Evolutionary conservation across 2,888 invertebrate species (phyloP), one percentile per base, ranked within the genome.

Genomic region (Catonia carolina): DNA sequence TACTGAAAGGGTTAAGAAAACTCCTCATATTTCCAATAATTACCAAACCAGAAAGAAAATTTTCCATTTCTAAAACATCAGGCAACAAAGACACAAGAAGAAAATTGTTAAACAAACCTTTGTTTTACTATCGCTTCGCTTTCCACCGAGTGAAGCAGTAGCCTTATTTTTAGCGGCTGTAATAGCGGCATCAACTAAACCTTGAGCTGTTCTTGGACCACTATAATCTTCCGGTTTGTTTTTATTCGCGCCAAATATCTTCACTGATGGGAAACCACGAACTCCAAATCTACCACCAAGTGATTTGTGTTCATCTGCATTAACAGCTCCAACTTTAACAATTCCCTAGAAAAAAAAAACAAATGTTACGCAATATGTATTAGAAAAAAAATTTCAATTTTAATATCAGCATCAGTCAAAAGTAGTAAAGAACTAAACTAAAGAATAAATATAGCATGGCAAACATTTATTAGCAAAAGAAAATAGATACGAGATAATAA

Each of bases 261-360:
- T 99, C 61, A 99, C 85, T 0, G 97, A 94, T 2, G 99, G 99
- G 72, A 96, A 99, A 50, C 98, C 96, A 64, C 80, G 76, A 33
- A 99, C 86, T 39, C 84, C 85, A 75, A 83, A 98, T 67, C 85
- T 83, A 1, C 82, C 79, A 31, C 85, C 86, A 1, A 97, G 73
- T 4, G 86, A 82, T 68, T 88, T 85, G 69, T 97, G 87, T 49
- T 89, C 83, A 70, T 97, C 95, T 39, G 90, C 91, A 76, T 99
- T 86, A 0, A 99, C 84, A 5, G 92, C 92, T 49, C 95, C 99
- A 4, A 99, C 88, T 80, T 94, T 96, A 0, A 88, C 86, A 12
- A 96, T 78, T 58, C 98, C 97, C 85, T 89, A 69, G 17, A 73
- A 71, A 60, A 60, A 60, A 65, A 58, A 53, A 17, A 23, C 8